phyloP scores from a whole-genome alignment of 2,113 vertebrate species.

The Coreoperca whiteheadi region DNA sequence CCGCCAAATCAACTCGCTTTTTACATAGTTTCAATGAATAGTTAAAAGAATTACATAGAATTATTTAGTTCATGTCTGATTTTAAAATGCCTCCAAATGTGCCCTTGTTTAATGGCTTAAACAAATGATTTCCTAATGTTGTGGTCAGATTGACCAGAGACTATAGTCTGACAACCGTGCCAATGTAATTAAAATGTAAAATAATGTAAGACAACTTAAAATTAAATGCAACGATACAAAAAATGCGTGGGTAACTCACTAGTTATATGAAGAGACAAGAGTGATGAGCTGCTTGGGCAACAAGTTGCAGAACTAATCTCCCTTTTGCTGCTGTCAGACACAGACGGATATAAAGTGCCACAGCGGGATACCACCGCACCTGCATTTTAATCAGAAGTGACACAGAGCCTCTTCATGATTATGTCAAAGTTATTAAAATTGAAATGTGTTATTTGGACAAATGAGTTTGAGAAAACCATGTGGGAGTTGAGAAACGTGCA shows the following conservation, averaged over 20 bases:
- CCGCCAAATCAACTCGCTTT: not conserved
- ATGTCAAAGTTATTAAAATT: constrained; percentile 52
- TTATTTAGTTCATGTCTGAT: not conserved
- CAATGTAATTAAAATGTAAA: not conserved
- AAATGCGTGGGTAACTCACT: not conserved
- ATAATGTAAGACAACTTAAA: not conserved
- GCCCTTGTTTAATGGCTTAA: not conserved
- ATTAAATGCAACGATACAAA: not conserved
- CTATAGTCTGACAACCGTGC: not conserved
- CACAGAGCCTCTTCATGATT: constrained; percentile 51
- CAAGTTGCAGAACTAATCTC: constrained; percentile 40
- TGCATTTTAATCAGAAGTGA: constrained; percentile 53
- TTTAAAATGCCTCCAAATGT: not conserved
- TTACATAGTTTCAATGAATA: not conserved
- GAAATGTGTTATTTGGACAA: constrained; percentile 58
- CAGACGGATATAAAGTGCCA: constrained; percentile 31
- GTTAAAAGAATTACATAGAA: not conserved
- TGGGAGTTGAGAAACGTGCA: constrained; percentile 10
- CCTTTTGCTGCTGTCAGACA: constrained; percentile 39
- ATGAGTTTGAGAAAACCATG: constrained; percentile 19
- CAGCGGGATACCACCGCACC: constrained; percentile 16
- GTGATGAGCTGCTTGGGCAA: constrained; percentile 9
- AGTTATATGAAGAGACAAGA: not conserved
- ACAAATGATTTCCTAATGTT: not conserved
- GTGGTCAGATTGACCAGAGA: not conserved